phyloP scores from a whole-genome alignment of 2,113 vertebrate species.

The Dasyprocta punctata region DNA sequence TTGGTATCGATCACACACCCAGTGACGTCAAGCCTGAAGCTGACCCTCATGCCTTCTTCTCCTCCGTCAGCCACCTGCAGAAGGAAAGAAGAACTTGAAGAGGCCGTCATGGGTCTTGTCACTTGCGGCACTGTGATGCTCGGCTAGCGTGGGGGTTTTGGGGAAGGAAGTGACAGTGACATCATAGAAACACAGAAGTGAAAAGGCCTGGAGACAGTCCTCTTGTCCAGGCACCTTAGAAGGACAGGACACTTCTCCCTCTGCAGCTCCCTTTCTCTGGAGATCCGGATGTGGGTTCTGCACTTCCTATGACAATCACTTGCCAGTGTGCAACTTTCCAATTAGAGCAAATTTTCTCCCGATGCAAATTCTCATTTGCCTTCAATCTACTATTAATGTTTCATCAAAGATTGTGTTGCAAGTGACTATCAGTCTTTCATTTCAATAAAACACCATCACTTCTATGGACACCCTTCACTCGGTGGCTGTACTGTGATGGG shows the following conservation, averaged over 20 bases:
- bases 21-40: not conserved
- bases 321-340: not conserved
- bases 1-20: not conserved
- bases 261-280: not conserved
- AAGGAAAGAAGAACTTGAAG: conserved; percentile 70
- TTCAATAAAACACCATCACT: not conserved
- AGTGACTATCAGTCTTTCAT: not conserved
- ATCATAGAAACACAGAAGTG: conserved; percentile 61
- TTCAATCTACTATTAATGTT: not conserved
- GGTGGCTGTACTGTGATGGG: too few relatives aligned
- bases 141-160: not conserved
- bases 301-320: not conserved
- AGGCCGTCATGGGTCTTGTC: not conserved
- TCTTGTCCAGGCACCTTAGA: not conserved
- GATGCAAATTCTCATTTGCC: not conserved
- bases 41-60: not conserved
- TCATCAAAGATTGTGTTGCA: not conserved
- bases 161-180: conserved; percentile 70
- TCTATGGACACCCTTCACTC: not conserved
- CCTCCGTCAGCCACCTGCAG: not conserved
- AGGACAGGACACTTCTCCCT: not conserved
- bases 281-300: not conserved
- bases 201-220: not conserved
- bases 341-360: not conserved
- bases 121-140: not conserved